Conservation (phyloP, 2,888 invertebrate species). For the Electrophaes corylata region DNA sequence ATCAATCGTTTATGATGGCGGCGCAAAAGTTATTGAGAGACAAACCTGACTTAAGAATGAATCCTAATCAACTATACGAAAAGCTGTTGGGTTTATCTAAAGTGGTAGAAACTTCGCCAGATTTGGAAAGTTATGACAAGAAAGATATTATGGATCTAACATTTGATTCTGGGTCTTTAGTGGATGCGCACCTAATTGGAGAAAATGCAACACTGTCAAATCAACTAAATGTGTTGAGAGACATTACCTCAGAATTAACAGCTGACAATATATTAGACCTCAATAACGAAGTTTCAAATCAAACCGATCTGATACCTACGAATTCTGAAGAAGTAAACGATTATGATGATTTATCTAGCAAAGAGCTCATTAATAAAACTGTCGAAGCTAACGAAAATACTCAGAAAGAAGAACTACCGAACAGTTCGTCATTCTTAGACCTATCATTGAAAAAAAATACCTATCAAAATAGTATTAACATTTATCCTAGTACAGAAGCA, state of each 20-base stretch:
- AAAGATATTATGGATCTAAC: slow-evolving; percentile 55
- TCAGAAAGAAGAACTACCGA: background rate
- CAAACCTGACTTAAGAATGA: slow-evolving; percentile 48
- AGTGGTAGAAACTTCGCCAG: slow-evolving; percentile 53
- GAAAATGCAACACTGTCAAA: slow-evolving; percentile 29
- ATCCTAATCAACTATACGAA: slow-evolving; percentile 53
- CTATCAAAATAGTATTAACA: background rate
- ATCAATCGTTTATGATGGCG: slow-evolving; percentile 49
- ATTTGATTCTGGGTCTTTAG: slow-evolving; percentile 52
- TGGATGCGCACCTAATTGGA: slow-evolving; percentile 57
- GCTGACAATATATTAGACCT: slow-evolving; percentile 22
- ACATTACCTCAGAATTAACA: slow-evolving; percentile 29
- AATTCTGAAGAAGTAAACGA: background rate
- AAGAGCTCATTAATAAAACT: background rate
- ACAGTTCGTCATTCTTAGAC: background rate
- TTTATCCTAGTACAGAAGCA: background rate
- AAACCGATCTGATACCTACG: background rate
- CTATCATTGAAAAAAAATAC: background rate
- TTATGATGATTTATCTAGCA: background rate
- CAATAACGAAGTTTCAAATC: slow-evolving; percentile 14
- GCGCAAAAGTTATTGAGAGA: slow-evolving; percentile 44
- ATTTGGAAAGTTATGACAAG: slow-evolving; percentile 49
- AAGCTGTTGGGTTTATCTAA: slow-evolving; percentile 52
- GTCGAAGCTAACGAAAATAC: background rate
- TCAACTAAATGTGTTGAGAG: slow-evolving; percentile 20